Base-by-base conservation (phyloP, 2,113 vertebrate species). In the Oreotrochilus melanogaster region DNA sequence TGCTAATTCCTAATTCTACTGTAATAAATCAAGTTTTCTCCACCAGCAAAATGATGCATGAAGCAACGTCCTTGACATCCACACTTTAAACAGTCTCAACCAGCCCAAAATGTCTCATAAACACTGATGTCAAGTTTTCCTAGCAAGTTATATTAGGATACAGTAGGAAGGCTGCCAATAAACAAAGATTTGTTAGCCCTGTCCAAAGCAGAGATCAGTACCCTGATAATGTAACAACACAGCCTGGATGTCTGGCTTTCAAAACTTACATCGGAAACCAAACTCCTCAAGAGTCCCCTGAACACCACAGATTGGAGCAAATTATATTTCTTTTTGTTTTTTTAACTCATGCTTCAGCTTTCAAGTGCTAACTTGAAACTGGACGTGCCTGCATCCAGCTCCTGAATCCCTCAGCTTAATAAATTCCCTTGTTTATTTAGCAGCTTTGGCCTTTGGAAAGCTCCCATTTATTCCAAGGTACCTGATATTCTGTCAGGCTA, bases 391-490 rank as follows among this genome's bases (percentile, higher is more conserved):
- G 39, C 53, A 48, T 50, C 21, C 81, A 92, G 62, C 39, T 30
- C 39, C 9, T 37, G 43, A 60, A 74, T 7, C 28, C 19, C 51
- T 51, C 24, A 31, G 13, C 3, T 69, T 9, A 24, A 50, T 24
- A 5, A 85, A 51, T 13, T 42, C 51, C 10, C 18, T 28, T 18
- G 23, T 65, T 43, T 57, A 35, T 18, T 12, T 43, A 86, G 18
- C 18, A 35, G 37, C 4, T 28, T 37, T 37, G 43, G 8, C 42
- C 33, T 83, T 65, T 57, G 60, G 15, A 42, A 3, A 76, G 19
- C 21, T 86, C 79, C 22, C 0, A 0, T 5, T 3, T 21, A 16
- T 24, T 50, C n/a, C 73, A 50, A 31, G 21, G 7, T 30, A 64
- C 18, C 43, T 39, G n/a, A 3, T 13, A 24, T 7, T 16, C 7